Percentiles rank a stretch among this genome's conserved stretches.
These are phyloP conservation scores for Plestiodon gilberti DNA, from an alignment of 2,113 vertebrate genomes.

Conservation along the genomic window DNA sequence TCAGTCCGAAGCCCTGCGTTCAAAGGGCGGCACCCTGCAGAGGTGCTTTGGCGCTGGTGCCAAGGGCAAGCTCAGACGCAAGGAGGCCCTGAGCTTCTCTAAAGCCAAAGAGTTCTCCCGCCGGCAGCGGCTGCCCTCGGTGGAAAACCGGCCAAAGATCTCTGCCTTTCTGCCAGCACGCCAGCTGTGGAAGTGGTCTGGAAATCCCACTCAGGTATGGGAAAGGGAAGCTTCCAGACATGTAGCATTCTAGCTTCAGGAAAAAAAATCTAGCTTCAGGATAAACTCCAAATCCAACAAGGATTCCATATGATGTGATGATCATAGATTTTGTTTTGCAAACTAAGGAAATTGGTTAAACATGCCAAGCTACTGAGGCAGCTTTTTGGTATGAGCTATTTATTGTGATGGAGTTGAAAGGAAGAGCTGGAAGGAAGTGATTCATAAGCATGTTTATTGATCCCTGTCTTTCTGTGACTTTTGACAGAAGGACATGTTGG, in stretches of 20 bases:
- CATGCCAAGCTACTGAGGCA: not conserved
- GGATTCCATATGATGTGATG: not conserved
- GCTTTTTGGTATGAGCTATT: not conserved
- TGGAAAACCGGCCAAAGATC: constrained; percentile 91
- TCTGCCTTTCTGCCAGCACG: constrained; percentile 88
- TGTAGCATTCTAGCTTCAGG: not conserved
- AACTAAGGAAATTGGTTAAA: not conserved
- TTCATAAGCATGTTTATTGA: constrained; percentile 7
- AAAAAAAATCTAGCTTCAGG: not conserved
- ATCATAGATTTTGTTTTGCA: not conserved
- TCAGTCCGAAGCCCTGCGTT: constrained; percentile 81
- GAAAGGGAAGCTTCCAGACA: not conserved
- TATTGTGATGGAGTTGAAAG: not conserved
- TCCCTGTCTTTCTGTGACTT: constrained; percentile 5
- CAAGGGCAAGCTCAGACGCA: constrained; percentile 87
- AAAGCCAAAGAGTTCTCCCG: constrained; percentile 91
- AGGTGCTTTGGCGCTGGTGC: constrained; percentile 83
- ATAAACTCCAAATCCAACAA: not conserved
- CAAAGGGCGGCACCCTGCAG: constrained; percentile 78
- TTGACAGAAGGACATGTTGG: constrained; percentile 1
- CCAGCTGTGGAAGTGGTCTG: constrained; percentile 96
- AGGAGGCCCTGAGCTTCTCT: constrained; percentile 84
- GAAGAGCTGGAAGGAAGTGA: constrained; percentile 18
- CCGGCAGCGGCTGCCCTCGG: constrained; percentile 87
- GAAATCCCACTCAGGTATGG: constrained; percentile 93